These are phyloP conservation scores for Ceratosolen fusciceps DNA, from an alignment of 1,140 invertebrate species.

Conservation along the genomic window DNA sequence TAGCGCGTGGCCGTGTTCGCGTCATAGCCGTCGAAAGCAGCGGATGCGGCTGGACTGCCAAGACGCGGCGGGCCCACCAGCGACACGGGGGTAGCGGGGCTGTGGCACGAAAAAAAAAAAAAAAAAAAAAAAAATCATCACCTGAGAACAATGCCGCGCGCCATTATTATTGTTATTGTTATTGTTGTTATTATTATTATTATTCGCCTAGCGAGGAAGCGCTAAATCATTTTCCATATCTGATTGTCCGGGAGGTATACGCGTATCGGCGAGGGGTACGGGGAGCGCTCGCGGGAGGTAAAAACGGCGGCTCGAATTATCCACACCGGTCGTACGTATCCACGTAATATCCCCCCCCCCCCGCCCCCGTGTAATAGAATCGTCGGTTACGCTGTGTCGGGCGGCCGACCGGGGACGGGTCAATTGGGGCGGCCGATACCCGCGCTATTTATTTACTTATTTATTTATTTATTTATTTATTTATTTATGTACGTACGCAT, in stretches of 20 bases:
- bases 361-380: slow-evolving; percentile 47
- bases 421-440: slow-evolving; percentile 10
- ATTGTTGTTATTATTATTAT: too few relatives aligned
- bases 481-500: slow-evolving; percentile 20
- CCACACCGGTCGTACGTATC: slow-evolving; percentile 28
- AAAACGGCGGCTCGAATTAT: slow-evolving; percentile 22
- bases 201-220: slow-evolving; percentile 42
- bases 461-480: too few relatives aligned
- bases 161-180: too few relatives aligned
- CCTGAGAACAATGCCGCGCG: slow-evolving; percentile 47
- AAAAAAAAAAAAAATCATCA: too few relatives aligned
- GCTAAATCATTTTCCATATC: slow-evolving; percentile 48
- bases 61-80: too few relatives aligned
- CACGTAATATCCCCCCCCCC: too few relatives aligned
- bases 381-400: slow-evolving; percentile 32
- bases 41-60: too few relatives aligned
- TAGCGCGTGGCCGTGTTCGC: neutral
- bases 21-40: too few relatives aligned
- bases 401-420: too few relatives aligned
- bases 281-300: slow-evolving; percentile 6
- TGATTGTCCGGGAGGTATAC: slow-evolving; percentile 41
- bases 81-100: neutral
- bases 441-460: too few relatives aligned
- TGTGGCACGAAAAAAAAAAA: too few relatives aligned
- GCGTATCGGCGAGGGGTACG: slow-evolving; percentile 15